These are phyloP conservation scores for Seriola quinqueradiata DNA, from an alignment of 2,113 vertebrate species.

Conservation along the genomic window DNA sequence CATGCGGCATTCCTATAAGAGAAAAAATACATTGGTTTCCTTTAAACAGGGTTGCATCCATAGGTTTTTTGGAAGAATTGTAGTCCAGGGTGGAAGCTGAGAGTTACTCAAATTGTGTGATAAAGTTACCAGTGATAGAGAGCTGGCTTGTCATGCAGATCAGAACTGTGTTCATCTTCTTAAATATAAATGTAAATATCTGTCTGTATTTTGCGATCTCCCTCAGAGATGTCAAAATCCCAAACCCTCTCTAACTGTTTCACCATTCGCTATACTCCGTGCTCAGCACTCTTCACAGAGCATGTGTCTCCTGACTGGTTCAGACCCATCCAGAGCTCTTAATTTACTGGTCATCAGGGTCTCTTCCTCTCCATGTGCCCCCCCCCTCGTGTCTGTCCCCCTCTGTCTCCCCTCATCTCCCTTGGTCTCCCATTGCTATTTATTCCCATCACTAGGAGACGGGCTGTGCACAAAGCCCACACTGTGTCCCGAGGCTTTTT, in stretches of 20 bases:
- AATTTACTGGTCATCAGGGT: slow-evolving; percentile 82
- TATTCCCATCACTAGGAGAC: slow-evolving; percentile 80
- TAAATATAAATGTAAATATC: slow-evolving; percentile 29
- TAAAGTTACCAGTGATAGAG: background rate
- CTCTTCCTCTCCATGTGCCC: slow-evolving; percentile 62
- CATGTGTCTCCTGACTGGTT: slow-evolving; percentile 34
- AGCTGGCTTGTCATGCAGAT: background rate
- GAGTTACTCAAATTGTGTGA: background rate
- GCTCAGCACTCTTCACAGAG: slow-evolving; percentile 33
- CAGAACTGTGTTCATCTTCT: slow-evolving; percentile 1
- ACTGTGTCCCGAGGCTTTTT: slow-evolving; percentile 78
- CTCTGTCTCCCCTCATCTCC: slow-evolving; percentile 62
- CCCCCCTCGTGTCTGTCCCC: slow-evolving; percentile 46
- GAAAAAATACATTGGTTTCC: slow-evolving; percentile 34
- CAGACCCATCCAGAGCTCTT: slow-evolving; percentile 57
- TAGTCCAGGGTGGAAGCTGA: background rate
- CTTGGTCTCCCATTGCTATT: slow-evolving; percentile 76
- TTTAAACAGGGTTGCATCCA: slow-evolving; percentile 31
- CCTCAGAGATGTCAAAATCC: slow-evolving; percentile 25
- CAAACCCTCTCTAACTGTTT: slow-evolving; percentile 56
- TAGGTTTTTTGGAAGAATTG: slow-evolving; percentile 11
- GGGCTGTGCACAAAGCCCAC: slow-evolving; percentile 77
- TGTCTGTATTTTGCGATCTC: slow-evolving; percentile 20
- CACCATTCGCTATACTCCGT: slow-evolving; percentile 41
- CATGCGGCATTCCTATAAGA: slow-evolving; percentile 54